Percentiles rank a stretch among this genome's conserved stretches.
Evolutionary conservation across 2,797 vertebrate species (phyloP).

Genomic region (Paratrypauchen microcephalus): DNA sequence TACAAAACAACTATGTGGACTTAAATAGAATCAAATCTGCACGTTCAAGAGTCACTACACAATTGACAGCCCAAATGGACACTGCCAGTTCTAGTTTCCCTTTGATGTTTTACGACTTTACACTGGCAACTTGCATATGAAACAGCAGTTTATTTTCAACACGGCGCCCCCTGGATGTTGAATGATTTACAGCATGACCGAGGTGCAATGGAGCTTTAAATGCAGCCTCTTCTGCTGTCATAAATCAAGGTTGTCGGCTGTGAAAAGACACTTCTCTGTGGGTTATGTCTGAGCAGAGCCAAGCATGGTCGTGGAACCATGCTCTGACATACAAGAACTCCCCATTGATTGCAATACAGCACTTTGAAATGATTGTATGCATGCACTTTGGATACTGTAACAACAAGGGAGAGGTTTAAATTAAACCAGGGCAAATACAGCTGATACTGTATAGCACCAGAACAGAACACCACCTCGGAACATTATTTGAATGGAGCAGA

Average conservation of each 20-base stretch:
- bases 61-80: constrained; percentile 11
- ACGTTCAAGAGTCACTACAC: not conserved
- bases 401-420: constrained; percentile 3
- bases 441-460: too few relatives aligned
- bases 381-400: constrained; percentile 48
- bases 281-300: constrained; percentile 54
- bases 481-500: not conserved
- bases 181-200: constrained; percentile 40
- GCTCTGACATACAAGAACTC: constrained; percentile 46
- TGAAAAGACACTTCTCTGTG: constrained; percentile 57
- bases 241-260: constrained; percentile 24
- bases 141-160: constrained; percentile 25
- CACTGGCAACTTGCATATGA: constrained; percentile 17
- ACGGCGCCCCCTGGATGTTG: constrained; percentile 42
- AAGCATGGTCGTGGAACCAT: constrained; percentile 53
- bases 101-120: constrained; percentile 21
- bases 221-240: constrained; percentile 16
- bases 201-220: constrained; percentile 40
- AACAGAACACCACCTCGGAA: not conserved
- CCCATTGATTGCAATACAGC: constrained; percentile 26
- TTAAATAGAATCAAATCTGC: not conserved
- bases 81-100: constrained; percentile 12
- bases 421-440: not conserved
- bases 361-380: constrained; percentile 41
- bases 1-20: not conserved